Evolutionary conservation across 2,888 invertebrate genomes (phyloP), one percentile per base, ranked within the genome.

Genomic region (Danaus chrysippus): DNA sequence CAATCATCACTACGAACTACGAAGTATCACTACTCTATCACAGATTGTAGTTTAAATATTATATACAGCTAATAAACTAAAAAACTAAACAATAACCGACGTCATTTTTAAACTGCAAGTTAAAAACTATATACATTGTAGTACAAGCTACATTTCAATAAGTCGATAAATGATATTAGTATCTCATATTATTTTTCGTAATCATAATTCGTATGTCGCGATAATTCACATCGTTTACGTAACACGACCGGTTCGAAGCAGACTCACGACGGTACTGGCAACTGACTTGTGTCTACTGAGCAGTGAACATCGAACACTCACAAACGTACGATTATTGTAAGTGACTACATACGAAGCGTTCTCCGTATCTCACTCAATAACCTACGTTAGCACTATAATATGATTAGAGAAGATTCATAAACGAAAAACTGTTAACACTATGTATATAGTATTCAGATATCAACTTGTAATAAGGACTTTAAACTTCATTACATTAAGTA

Each of bases 21-120:
- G 68, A 61, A 68, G 71, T 82, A 83, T 82, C 83, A 86, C 81
- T 76, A 67, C 65, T 70, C 56, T 84, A 86, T 86, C 86, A 87
- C 87, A 86, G 69, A 69, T 67, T 34, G 53, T 52, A 49, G 10
- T 15, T 17, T 49, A 17, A 17, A 3, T 10, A 49, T 49, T 9
- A 17, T 17, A 10, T 17, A 49, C 9, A 10, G 9, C 10, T 9
- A 10, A 49, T 10, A 0, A 49, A n/a, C n/a, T n/a, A n/a, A n/a
- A n/a, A 13, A 9, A 49, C 10, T 49, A 5, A 3, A n/a, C 46
- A 46, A 10, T 49, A 17, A 17, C 17, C 10, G 10, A 1, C 10
- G 17, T 17, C 17, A 10, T 10, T 49, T 49, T 17, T 17, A 17
- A 49, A 10, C n/a, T 17, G 10, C 1, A 3, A 8, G 11, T 49